A percentile compares a stretch with the other conserved stretches of the same genome.
phyloP scores from a whole-genome alignment of 2,113 vertebrate genomes.

The Gymnocephalus cernua region DNA sequence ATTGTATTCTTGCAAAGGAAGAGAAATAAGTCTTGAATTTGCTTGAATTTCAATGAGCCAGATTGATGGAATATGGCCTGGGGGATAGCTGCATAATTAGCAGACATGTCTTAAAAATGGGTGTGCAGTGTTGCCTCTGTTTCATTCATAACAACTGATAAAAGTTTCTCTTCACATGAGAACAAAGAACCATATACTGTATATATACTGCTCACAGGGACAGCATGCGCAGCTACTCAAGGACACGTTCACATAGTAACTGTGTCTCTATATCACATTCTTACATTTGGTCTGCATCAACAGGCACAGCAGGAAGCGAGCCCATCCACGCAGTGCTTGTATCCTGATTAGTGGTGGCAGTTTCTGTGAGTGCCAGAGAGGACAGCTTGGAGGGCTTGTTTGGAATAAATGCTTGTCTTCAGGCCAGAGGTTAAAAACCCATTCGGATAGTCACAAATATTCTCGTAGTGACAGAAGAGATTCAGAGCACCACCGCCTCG shows the following conservation, averaged over 20 bases:
- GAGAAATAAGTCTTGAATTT: constrained; percentile 40
- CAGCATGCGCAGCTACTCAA: constrained; percentile 20
- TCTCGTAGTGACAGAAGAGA: constrained; percentile 45
- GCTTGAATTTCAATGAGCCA: constrained; percentile 69
- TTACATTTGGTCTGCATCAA: constrained; percentile 37
- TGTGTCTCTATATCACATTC: constrained; percentile 38
- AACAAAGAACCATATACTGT: constrained; percentile 16
- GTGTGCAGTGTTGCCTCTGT: constrained; percentile 24
- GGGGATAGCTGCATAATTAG: constrained; percentile 67
- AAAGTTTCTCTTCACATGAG: not conserved
- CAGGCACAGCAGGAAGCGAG: constrained; percentile 56
- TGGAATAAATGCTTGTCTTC: constrained; percentile 64
- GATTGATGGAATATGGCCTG: constrained; percentile 66
- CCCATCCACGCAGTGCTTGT: constrained; percentile 32
- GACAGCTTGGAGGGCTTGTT: constrained; percentile 67
- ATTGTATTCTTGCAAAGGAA: constrained; percentile 34
- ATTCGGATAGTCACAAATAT: constrained; percentile 62
- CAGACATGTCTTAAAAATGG: constrained; percentile 50
- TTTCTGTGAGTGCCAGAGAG: constrained; percentile 54
- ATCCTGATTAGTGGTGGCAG: constrained; percentile 76
- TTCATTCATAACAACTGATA: constrained; percentile 18
- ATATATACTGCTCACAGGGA: constrained; percentile 42
- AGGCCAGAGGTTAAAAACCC: constrained; percentile 74
- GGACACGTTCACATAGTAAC: constrained; percentile 31
- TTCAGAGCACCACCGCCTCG: not conserved